phyloP scores from a whole-genome alignment of 2,888 invertebrate species.

The Xestia ashworthii region DNA sequence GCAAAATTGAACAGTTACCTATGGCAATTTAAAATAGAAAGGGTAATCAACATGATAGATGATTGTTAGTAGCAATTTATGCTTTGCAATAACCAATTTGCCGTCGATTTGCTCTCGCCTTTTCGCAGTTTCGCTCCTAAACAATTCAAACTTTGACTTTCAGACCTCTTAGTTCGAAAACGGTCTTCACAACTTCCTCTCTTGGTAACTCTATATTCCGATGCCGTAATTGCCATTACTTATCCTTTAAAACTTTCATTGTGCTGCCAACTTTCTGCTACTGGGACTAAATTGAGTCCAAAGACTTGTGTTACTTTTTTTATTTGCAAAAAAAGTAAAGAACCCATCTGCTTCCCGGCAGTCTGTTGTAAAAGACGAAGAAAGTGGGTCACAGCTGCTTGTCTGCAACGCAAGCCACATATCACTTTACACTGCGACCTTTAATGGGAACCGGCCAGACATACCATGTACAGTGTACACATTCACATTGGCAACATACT shows the following conservation, averaged over 20 bases:
- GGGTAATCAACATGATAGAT: slow-evolving; percentile 5
- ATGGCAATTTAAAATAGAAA: slow-evolving; percentile 21
- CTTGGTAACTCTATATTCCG: not conserved
- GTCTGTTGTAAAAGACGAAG: slow-evolving; percentile 50
- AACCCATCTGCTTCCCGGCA: slow-evolving; percentile 46
- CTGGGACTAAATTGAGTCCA: not conserved
- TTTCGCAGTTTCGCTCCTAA: slow-evolving; percentile 5
- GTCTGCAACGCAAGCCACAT: slow-evolving; percentile 46
- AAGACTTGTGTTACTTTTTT: not conserved
- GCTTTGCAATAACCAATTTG: slow-evolving; percentile 5
- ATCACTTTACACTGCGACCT: slow-evolving; percentile 59
- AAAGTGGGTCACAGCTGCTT: slow-evolving; percentile 63
- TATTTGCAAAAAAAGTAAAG: slow-evolving; percentile 22
- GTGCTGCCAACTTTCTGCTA: not conserved
- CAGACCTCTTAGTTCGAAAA: slow-evolving; percentile 1
- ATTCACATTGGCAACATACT: slow-evolving; percentile 22
- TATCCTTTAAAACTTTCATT: slow-evolving; percentile 18
- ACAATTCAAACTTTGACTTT: slow-evolving; percentile 11
- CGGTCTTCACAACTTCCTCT: slow-evolving; percentile 7
- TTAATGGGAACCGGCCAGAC: slow-evolving; percentile 61
- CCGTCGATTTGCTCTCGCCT: not conserved
- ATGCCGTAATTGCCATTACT: not conserved
- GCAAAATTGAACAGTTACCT: slow-evolving; percentile 18
- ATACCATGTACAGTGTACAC: slow-evolving; percentile 21
- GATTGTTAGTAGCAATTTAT: not conserved